Percentiles rank a stretch among this genome's conserved stretches.
These are phyloP conservation scores for Nyctibius grandis DNA, from an alignment of 2,797 vertebrate species.

Conservation along the genomic window DNA sequence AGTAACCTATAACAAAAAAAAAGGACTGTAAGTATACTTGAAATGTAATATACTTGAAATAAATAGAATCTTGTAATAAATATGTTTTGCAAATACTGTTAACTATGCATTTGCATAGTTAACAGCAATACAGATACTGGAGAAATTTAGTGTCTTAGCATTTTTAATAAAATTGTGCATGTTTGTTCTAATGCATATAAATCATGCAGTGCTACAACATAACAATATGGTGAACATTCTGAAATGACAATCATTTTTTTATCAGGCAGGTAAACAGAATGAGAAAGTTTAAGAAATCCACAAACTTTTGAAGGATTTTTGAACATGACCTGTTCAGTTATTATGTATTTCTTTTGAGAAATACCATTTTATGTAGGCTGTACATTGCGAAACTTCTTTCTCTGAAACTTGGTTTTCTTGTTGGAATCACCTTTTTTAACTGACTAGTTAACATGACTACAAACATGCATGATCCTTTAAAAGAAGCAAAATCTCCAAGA, in stretches of 20 bases:
- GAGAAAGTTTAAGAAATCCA: not conserved
- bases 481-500: conserved; percentile 17
- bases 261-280: not conserved
- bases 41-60: not conserved
- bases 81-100: not conserved
- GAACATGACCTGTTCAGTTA: not conserved
- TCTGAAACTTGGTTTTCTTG: not conserved
- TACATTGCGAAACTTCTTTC: not conserved
- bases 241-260: not conserved
- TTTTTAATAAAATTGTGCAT: not conserved
- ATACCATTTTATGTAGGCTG: not conserved
- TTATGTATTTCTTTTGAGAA: not conserved
- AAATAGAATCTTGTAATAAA: not conserved
- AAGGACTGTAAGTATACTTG: not conserved
- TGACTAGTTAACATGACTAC: not conserved
- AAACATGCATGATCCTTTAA: not conserved
- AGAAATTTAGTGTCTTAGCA: not conserved
- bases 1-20: not conserved
- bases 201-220: not conserved
- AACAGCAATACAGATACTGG: not conserved
- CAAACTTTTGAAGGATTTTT: not conserved
- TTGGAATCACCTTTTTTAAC: not conserved
- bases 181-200: not conserved
- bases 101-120: not conserved
- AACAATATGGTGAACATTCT: not conserved